Conservation (phyloP, 2,888 invertebrate genomes). For the Acanthopleura granulata region DNA sequence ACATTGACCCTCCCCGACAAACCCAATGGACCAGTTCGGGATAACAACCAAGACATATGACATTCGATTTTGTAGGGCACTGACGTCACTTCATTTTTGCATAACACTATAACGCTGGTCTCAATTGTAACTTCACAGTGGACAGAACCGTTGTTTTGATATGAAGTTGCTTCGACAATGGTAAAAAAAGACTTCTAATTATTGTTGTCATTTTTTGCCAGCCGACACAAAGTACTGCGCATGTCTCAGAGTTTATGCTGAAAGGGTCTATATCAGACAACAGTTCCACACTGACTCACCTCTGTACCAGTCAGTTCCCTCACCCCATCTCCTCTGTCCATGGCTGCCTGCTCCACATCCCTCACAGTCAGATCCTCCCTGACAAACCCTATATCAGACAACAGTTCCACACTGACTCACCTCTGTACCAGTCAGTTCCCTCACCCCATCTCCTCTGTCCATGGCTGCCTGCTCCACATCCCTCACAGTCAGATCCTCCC, state of each 20-base stretch:
- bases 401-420: conserved; percentile 74
- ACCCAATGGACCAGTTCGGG: too few relatives aligned
- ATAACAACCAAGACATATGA: conserved; percentile 52
- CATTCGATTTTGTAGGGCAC: conserved; percentile 53
- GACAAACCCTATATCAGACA: conserved; percentile 85
- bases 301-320: conserved; percentile 52
- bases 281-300: too few relatives aligned
- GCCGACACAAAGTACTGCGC: too few relatives aligned
- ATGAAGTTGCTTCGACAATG: too few relatives aligned
- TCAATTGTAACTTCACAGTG: too few relatives aligned
- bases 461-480: conserved; percentile 55
- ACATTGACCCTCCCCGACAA: conserved; percentile 46
- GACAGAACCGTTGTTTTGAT: too few relatives aligned
- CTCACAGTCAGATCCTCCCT: conserved; percentile 48
- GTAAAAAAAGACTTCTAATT: too few relatives aligned
- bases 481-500: conserved; percentile 47
- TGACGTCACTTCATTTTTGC: conserved; percentile 56
- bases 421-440: conserved; percentile 53
- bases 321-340: conserved; percentile 63
- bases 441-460: conserved; percentile 61
- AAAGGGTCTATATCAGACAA: too few relatives aligned
- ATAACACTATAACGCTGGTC: too few relatives aligned
- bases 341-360: conserved; percentile 53
- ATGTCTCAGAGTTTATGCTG: too few relatives aligned
- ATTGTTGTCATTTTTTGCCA: too few relatives aligned